Conservation (phyloP, 2,113 vertebrate genomes). For the Rhinopithecus roxellana region DNA sequence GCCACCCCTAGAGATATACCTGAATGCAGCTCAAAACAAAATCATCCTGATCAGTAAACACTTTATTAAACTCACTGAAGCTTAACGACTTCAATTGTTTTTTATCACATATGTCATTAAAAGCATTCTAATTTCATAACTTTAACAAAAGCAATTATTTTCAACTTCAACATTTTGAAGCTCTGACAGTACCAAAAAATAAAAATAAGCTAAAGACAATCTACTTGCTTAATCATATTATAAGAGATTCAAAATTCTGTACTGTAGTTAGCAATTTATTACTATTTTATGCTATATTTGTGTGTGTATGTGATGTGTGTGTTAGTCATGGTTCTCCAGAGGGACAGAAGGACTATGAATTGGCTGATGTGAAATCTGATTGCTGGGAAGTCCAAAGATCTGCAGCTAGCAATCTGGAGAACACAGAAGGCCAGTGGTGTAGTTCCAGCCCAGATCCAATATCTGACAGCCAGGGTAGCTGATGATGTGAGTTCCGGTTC, state of each 20-base stretch:
- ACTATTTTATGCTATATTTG: background rate
- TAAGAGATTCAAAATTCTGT: background rate
- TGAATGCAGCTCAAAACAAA: conserved; percentile 63
- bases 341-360: background rate
- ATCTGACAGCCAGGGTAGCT: background rate
- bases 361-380: background rate
- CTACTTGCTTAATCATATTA: background rate
- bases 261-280: background rate
- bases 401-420: background rate
- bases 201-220: background rate
- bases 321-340: background rate
- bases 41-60: conserved; percentile 49
- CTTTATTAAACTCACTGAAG: conserved; percentile 51
- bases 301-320: background rate
- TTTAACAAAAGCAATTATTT: conserved; percentile 60
- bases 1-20: conserved; percentile 38
- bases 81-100: conserved; percentile 53
- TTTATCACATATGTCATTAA: conserved; percentile 22
- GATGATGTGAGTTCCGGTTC: background rate
- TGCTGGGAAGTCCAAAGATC: background rate
- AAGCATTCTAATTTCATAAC: conserved; percentile 6
- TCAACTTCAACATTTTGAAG: background rate
- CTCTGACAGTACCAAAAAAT: background rate
- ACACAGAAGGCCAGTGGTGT: background rate
- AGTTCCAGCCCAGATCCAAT: background rate